Evolutionary conservation across 2,797 vertebrate genomes (phyloP), one percentile per base, ranked within the genome.

Genomic region (Calcarius lapponicus): DNA sequence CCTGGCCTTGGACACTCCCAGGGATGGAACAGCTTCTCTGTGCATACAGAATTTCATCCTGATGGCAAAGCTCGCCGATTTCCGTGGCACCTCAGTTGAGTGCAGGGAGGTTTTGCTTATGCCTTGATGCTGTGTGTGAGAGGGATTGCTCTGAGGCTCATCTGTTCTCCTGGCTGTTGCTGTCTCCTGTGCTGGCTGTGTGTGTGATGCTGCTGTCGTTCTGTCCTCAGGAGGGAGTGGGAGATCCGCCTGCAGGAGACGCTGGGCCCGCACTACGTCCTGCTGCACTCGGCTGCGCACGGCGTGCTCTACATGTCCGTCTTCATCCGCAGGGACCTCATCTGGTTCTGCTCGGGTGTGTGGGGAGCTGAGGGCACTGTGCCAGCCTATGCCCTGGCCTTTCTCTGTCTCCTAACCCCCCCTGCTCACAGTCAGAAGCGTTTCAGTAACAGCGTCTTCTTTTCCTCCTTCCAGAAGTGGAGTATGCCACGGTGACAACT

Each of bases 311-410:
- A 99, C 96, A 97, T 99, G 93, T 98, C 98, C 0, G 94, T 99
- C 25, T 99, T 99, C 93, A 98, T 99, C 91, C 98, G 99, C 80
- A 98, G 99, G 84, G 99, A 99, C 97, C 99, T 99, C 88, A 99
- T 99, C 97, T 99, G 99, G 99, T 99, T 99, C 98, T 99, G 99
- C 97, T 99, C 99, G 91, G 99, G 99, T 99, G 50, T 10, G 92
- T 31, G 66, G 34, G 64, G 11, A 71, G 69, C 31, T 58, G 58
- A 16, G 13, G 32, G 80, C 21, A 3, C 47, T 25, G 40, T 82
- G 71, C 78, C 69, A 8, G 28, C 9, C 1, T 17, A 13, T 42
- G 50, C 43, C 73, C 51, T 57, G 64, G 56, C 66, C 40, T 86
- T 51, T 24, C 64, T 51, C 64, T 81, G 71, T 45, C 26, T 4